phyloP scores from a whole-genome alignment of 2,797 vertebrate genomes.

The Cyclura pinguis region DNA sequence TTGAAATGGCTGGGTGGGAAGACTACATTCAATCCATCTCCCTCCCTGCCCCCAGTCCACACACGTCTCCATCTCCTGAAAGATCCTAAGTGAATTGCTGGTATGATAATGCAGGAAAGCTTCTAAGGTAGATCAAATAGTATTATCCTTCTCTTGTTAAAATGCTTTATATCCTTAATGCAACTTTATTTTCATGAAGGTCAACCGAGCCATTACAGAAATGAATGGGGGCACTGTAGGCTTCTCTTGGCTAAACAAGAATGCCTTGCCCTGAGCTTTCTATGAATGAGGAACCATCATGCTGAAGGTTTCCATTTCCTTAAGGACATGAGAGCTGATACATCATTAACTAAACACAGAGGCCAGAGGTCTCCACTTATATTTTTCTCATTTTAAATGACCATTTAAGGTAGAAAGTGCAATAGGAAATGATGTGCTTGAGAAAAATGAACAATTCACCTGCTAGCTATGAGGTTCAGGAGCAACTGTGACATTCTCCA shows the following conservation, averaged over 20 bases:
- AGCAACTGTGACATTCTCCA: rapidly evolving
- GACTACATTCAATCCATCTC: rapidly evolving
- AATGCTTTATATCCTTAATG: constrained; percentile 27
- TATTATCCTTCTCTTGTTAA: neutral
- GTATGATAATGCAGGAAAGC: constrained; percentile 6
- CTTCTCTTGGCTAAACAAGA: neutral
- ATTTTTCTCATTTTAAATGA: neutral
- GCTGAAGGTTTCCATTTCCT: neutral
- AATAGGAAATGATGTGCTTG: neutral
- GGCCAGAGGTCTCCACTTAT: neutral
- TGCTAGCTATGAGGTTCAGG: rapidly evolving
- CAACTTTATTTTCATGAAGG: neutral
- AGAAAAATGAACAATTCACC: neutral
- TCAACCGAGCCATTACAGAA: neutral
- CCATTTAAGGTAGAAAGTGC: neutral
- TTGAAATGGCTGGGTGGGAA: rapidly evolving
- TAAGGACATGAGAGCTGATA: neutral
- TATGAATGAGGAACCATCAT: neutral
- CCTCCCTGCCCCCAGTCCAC: neutral
- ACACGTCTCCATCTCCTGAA: constrained; percentile 31
- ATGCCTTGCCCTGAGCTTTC: neutral
- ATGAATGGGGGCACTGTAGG: neutral
- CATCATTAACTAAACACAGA: rapidly evolving
- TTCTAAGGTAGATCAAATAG: constrained; percentile 11
- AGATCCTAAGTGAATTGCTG: constrained; percentile 38